These are phyloP conservation scores for Maniola hyperantus DNA, from an alignment of 2,888 invertebrate genomes.

Conservation along the genomic window DNA sequence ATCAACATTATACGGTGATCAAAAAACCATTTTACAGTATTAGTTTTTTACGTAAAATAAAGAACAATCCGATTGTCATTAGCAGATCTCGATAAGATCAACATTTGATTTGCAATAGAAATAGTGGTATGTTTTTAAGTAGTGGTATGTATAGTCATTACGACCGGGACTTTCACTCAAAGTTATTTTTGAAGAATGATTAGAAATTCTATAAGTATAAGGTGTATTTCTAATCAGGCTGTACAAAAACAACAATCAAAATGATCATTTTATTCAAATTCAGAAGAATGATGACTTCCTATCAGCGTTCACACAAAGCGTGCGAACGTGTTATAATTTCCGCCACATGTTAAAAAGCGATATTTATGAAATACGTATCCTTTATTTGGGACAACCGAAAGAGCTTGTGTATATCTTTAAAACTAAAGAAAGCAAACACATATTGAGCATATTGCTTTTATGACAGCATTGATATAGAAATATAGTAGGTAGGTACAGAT, in stretches of 20 bases:
- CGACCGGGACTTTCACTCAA: neutral
- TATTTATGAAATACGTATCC: conserved; percentile 25
- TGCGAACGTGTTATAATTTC: conserved; percentile 39
- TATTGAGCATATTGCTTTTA: conserved; percentile 7
- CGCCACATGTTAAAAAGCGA: conserved; percentile 31
- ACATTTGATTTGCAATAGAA: conserved; percentile 18
- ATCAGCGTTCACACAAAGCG: conserved; percentile 38
- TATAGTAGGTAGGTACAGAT: too few relatives aligned
- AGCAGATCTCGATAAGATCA: neutral
- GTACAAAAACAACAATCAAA: neutral
- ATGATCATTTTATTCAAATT: conserved; percentile 10
- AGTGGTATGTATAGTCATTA: too few relatives aligned
- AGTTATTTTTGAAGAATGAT: neutral
- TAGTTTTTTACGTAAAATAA: conserved; percentile 1
- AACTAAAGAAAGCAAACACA: conserved; percentile 14
- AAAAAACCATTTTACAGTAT: conserved; percentile 14
- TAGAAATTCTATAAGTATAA: neutral
- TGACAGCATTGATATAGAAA: too few relatives aligned
- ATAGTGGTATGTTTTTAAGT: neutral
- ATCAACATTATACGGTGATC: conserved; percentile 18
- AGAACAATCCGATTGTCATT: neutral
- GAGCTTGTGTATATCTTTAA: conserved; percentile 9
- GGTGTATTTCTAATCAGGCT: neutral
- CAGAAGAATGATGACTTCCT: conserved; percentile 35
- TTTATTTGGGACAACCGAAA: conserved; percentile 22